phyloP scores from a whole-genome alignment of 2,888 invertebrate species.

The Ptychoptera contaminata region DNA sequence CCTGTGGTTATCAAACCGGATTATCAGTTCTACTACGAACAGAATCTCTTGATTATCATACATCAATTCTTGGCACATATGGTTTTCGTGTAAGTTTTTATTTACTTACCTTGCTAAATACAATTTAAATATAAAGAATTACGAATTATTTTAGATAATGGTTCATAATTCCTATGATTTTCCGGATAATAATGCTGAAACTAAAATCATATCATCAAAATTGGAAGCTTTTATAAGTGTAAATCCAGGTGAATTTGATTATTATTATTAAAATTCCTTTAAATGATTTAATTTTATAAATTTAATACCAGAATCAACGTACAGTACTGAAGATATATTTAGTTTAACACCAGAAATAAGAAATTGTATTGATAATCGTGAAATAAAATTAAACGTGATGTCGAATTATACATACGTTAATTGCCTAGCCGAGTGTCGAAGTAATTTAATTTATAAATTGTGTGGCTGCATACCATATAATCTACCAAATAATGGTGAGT shows the following conservation, averaged over 20 bases:
- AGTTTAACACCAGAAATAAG: conserved; percentile 33
- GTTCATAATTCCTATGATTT: conserved; percentile 48
- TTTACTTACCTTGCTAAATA: not conserved
- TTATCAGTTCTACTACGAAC: conserved; percentile 42
- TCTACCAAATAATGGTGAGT: conserved; percentile 29
- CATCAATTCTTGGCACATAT: conserved; percentile 40
- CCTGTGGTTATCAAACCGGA: conserved; percentile 53
- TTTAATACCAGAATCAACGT: conserved; percentile 33
- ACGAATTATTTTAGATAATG: conserved; percentile 32
- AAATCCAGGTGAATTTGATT: conserved; percentile 30
- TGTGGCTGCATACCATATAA: conserved; percentile 48
- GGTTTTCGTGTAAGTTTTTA: conserved; percentile 37
- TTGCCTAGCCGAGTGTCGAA: conserved; percentile 43
- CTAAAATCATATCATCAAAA: conserved; percentile 38
- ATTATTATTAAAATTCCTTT: not conserved
- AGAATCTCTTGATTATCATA: conserved; percentile 42
- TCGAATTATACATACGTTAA: conserved; percentile 46
- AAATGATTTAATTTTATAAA: not conserved
- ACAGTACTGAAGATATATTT: conserved; percentile 39
- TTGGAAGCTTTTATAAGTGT: conserved; percentile 45
- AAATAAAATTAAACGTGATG: conserved; percentile 27
- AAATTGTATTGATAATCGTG: conserved; percentile 42
- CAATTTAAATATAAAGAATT: not conserved
- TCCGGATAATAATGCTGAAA: conserved; percentile 44
- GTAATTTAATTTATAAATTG: conserved; percentile 27